Percentiles rank a stretch among this genome's conserved stretches.
Evolutionary conservation across 2,888 invertebrate genomes (phyloP).

Genomic region (Latrodectus hesperus): DNA sequence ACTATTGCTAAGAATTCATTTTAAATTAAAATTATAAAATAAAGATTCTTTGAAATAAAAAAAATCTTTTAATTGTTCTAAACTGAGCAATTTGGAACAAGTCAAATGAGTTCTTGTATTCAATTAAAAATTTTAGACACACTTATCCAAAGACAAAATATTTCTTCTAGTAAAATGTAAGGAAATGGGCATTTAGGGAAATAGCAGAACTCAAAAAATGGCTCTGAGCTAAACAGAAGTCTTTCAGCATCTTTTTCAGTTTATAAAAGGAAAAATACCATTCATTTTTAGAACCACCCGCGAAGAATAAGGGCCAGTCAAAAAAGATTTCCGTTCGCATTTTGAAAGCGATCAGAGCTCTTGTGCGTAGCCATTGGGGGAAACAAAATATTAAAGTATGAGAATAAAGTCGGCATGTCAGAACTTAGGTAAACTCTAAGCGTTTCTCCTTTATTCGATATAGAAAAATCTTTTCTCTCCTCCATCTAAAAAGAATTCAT

Average conservation of each 20-base stretch:
- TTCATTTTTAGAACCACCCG: neutral
- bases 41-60: too few species aligned
- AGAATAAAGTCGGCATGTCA: neutral
- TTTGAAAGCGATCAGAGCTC: neutral
- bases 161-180: too few species aligned
- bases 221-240: neutral
- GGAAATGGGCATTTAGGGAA: neutral
- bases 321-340: neutral
- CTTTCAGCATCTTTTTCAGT: constrained; percentile 1
- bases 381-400: neutral
- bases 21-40: too few species aligned
- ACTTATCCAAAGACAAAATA: too few species aligned
- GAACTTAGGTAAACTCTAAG: neutral
- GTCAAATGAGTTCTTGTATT: too few species aligned
- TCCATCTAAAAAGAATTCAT: neutral
- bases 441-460: neutral
- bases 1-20: too few species aligned
- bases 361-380: neutral
- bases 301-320: neutral
- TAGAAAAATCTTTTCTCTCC: neutral
- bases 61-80: too few species aligned
- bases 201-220: neutral
- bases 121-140: too few species aligned
- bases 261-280: neutral
- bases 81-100: too few species aligned